Conservation (phyloP, 2,888 invertebrate genomes). For the Harpalus rubripes region DNA sequence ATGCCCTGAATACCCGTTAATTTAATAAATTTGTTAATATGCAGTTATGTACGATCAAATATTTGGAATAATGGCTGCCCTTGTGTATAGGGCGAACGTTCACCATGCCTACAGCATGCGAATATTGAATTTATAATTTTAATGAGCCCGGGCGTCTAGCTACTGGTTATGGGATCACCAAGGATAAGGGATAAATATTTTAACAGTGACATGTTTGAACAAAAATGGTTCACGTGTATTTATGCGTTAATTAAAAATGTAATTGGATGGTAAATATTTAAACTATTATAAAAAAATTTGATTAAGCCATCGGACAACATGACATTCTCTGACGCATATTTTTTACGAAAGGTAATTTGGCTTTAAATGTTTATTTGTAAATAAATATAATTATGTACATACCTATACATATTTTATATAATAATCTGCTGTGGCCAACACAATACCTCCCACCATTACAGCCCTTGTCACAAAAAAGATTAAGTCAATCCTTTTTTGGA, state of each 20-base stretch:
- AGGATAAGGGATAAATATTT: background rate
- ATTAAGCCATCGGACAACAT: too few relatives aligned
- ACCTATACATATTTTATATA: too few relatives aligned
- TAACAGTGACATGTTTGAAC: background rate
- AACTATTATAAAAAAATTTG: background rate
- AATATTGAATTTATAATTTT: constrained; percentile 52
- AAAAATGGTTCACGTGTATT: background rate
- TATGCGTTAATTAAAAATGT: background rate
- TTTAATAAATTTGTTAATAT: constrained; percentile 67
- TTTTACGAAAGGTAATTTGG: too few relatives aligned
- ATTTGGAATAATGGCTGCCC: constrained; percentile 37
- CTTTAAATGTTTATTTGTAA: too few relatives aligned
- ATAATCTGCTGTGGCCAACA: too few relatives aligned
- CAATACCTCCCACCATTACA: too few relatives aligned
- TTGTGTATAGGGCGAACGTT: background rate
- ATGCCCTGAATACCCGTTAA: constrained; percentile 60
- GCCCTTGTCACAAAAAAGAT: too few relatives aligned
- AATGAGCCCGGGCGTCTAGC: background rate
- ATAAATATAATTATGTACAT: too few relatives aligned
- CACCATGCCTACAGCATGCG: background rate
- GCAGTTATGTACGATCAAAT: constrained; percentile 56
- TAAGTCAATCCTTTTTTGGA: too few relatives aligned
- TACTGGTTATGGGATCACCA: background rate
- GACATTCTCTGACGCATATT: too few relatives aligned
- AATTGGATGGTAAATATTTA: background rate